These are phyloP conservation scores for Thalassaphorura encarpata DNA, from an alignment of 1,140 invertebrate genomes.

Conservation along the genomic window DNA sequence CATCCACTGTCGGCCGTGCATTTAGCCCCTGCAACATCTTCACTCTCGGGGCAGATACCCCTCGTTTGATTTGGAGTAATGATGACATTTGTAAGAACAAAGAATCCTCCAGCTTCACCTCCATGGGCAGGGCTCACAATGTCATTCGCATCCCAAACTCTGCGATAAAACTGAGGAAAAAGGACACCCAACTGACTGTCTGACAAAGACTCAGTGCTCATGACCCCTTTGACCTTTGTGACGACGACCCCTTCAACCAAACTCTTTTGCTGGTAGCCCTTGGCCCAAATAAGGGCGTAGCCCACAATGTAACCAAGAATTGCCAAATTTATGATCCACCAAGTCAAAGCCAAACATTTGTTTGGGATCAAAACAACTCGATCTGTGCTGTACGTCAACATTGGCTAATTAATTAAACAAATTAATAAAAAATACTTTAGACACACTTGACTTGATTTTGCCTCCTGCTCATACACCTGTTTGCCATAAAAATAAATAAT, in stretches of 20 bases:
- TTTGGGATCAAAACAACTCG: no score
- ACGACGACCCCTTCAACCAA: conserved; percentile 41
- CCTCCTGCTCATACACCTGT: no score
- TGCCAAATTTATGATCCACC: no score
- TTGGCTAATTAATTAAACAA: no score
- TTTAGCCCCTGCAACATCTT: conserved; percentile 31
- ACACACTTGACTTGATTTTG: no score
- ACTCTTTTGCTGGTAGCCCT: conserved; percentile 46
- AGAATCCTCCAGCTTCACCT: conserved; percentile 46
- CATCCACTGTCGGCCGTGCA: conserved; percentile 21
- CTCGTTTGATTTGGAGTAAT: conserved; percentile 43
- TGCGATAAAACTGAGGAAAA: conserved; percentile 33
- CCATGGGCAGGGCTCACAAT: no score
- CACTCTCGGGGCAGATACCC: conserved; percentile 42
- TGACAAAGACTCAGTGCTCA: conserved; percentile 36
- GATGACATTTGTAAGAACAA: conserved; percentile 46
- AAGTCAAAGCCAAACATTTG: no score
- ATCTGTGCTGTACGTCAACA: no score
- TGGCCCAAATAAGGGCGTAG: no score
- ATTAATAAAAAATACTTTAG: no score
- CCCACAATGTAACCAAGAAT: no score
- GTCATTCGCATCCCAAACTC: conserved; percentile 47
- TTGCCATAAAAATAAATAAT: no score
- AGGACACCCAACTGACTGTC: conserved; percentile 21
- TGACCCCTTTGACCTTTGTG: conserved; percentile 47